These are phyloP conservation scores for Ariolimax columbianus DNA, from an alignment of 2,888 invertebrate genomes.

Conservation along the genomic window DNA sequence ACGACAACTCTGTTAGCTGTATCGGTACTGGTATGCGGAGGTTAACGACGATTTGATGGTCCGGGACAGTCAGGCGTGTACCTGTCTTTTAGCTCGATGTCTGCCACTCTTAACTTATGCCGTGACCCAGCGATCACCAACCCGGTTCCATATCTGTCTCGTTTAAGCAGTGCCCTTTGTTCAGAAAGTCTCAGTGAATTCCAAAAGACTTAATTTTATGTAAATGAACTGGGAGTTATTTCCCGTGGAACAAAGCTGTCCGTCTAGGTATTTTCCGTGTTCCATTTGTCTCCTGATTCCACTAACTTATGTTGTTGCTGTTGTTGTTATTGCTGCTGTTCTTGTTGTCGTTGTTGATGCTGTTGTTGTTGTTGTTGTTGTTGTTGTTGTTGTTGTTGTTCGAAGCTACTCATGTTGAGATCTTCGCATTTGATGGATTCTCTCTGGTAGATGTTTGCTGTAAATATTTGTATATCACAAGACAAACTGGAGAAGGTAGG, in stretches of 20 bases:
- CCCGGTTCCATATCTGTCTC: background rate
- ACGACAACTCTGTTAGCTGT: background rate
- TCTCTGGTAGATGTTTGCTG: no score
- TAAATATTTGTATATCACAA: no score
- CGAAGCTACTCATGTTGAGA: no score
- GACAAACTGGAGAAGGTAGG: no score
- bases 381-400: no score
- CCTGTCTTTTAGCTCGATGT: background rate
- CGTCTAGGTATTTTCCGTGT: no score
- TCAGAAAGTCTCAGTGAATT: background rate
- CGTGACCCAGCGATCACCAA: constrained; percentile 7
- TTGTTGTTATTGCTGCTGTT: no score
- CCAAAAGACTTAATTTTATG: constrained; percentile 9
- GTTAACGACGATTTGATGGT: constrained; percentile 24
- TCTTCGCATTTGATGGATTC: no score
- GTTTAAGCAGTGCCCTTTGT: background rate
- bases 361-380: no score
- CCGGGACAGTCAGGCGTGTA: background rate
- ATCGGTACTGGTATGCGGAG: background rate
- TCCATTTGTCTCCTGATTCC: no score
- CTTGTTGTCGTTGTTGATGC: no score
- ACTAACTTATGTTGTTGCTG: no score
- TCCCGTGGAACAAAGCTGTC: background rate
- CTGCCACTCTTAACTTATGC: background rate
- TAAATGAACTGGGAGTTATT: background rate